These are phyloP conservation scores for Eretmochelys imbricata DNA, from an alignment of 2,113 vertebrate genomes.

Conservation along the genomic window DNA sequence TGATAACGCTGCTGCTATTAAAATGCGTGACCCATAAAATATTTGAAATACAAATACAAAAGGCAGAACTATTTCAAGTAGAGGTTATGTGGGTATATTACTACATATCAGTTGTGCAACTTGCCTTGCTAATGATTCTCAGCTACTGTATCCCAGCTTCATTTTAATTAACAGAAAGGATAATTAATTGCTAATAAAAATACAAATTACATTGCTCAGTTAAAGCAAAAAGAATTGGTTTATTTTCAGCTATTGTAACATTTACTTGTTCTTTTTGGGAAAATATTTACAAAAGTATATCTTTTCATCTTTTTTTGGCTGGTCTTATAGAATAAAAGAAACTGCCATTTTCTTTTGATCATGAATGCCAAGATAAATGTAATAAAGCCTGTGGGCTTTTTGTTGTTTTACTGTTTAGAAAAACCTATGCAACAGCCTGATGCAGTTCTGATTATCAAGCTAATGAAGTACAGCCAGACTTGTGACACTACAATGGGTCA, in stretches of 20 bases:
- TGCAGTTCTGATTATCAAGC: conserved; percentile 27
- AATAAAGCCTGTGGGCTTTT: conserved; percentile 53
- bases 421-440: conserved; percentile 47
- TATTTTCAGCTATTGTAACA: neutral
- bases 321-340: conserved; percentile 37
- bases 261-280: conserved; percentile 7
- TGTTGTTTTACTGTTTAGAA: conserved; percentile 67
- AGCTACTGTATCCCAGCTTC: neutral
- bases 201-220: neutral
- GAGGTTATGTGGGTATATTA: neutral
- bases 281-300: conserved; percentile 31
- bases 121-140: neutral
- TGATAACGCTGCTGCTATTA: conserved; percentile 30
- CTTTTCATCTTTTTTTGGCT: neutral
- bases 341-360: neutral
- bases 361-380: conserved; percentile 51
- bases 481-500: conserved; percentile 51
- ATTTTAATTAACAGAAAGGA: neutral
- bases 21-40: conserved; percentile 21
- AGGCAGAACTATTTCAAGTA: neutral
- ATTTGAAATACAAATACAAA: neutral
- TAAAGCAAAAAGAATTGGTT: neutral
- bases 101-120: neutral
- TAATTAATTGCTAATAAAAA: neutral
- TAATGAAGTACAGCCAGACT: conserved; percentile 51